Conservation (phyloP, 1,140 invertebrate species). For the Papilio helenus region DNA sequence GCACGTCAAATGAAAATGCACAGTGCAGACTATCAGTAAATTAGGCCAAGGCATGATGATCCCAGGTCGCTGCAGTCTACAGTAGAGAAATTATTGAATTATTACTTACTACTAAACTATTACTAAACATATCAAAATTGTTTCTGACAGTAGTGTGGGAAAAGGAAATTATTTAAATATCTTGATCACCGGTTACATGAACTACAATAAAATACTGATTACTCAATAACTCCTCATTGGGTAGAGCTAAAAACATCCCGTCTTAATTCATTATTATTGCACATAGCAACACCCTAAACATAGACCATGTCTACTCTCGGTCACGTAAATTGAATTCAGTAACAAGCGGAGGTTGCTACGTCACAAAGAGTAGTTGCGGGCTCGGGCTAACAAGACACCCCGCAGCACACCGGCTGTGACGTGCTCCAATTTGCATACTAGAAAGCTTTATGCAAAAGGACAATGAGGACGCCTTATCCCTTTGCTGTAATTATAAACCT, state of each 20-base stretch:
- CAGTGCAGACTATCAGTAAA: background rate
- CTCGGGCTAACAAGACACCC: background rate
- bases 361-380: background rate
- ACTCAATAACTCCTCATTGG: too few relatives aligned
- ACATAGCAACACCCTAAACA: background rate
- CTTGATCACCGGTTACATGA: too few relatives aligned
- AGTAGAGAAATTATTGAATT: background rate
- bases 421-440: conserved; percentile 31
- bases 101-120: too few relatives aligned
- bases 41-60: background rate
- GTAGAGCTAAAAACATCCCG: too few relatives aligned
- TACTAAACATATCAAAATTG: too few relatives aligned
- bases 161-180: too few relatives aligned
- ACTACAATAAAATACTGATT: too few relatives aligned
- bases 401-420: background rate
- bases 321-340: background rate
- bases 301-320: background rate
- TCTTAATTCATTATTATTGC: too few relatives aligned
- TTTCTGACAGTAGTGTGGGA: too few relatives aligned
- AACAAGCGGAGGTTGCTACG: background rate
- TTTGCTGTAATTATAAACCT: conserved; percentile 5
- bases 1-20: conserved; percentile 7
- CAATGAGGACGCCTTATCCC: background rate
- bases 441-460: conserved; percentile 6
- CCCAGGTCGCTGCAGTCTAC: background rate